A percentile compares a stretch with the other conserved stretches of the same genome.
phyloP scores from a whole-genome alignment of 2,797 vertebrate species.

The Aulostomus chinensis region DNA sequence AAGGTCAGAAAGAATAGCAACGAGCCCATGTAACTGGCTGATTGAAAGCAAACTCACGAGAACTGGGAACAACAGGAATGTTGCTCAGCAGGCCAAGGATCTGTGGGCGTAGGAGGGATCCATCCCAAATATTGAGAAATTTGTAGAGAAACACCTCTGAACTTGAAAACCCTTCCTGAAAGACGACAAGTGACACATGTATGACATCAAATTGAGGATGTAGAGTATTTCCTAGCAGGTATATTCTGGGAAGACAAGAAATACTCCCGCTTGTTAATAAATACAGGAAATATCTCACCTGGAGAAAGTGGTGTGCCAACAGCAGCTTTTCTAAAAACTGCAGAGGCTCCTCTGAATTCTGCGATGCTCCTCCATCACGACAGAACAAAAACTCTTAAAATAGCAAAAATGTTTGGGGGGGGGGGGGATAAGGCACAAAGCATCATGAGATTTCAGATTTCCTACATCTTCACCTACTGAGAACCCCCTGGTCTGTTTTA shows the following conservation, averaged over 20 bases:
- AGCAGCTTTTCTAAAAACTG: slow-evolving; percentile 84
- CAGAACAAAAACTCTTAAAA: slow-evolving; percentile 86
- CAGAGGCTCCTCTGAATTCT: slow-evolving; percentile 75
- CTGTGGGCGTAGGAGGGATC: slow-evolving; percentile 81
- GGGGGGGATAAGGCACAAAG: slow-evolving; percentile 16
- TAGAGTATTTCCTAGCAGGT: too few species aligned
- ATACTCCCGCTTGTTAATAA: too few species aligned
- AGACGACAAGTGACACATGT: slow-evolving; percentile 17
- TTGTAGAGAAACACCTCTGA: slow-evolving; percentile 91
- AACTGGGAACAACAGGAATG: slow-evolving; percentile 84
- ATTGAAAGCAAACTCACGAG: slow-evolving; percentile 75
- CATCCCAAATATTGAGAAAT: slow-evolving; percentile 91
- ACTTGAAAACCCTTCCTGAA: slow-evolving; percentile 89
- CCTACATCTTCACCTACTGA: slow-evolving; percentile 1
- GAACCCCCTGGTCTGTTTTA: slow-evolving; percentile 10
- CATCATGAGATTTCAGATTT: slow-evolving; percentile 10
- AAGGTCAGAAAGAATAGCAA: neutral
- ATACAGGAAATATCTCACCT: slow-evolving; percentile 72
- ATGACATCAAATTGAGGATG: slow-evolving; percentile 2
- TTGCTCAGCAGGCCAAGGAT: slow-evolving; percentile 87
- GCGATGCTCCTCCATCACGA: slow-evolving; percentile 68
- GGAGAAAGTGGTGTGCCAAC: slow-evolving; percentile 87
- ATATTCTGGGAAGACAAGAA: too few species aligned
- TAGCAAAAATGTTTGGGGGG: slow-evolving; percentile 4
- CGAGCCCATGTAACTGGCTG: neutral